Base-by-base conservation (phyloP, 2,797 vertebrate genomes). In the Sebastolobus alascanus region DNA sequence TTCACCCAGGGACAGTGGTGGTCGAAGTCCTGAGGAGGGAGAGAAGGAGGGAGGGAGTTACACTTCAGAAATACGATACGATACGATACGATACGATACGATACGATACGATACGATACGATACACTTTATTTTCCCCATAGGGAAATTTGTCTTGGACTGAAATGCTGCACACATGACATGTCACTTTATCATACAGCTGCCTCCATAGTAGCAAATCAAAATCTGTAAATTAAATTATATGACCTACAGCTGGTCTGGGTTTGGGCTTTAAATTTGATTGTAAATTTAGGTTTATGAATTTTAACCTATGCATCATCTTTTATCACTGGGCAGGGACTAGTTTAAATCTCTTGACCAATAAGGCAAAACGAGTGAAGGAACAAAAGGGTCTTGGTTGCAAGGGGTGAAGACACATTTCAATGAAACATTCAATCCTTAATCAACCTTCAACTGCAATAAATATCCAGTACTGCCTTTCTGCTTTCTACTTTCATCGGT, bases 1-100 rank as follows among this genome's bases (percentile, higher is more conserved):
- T 99, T 99, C 87, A 99, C 98, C 98, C 98, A 99, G n/a, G 98
- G 98, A 90, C 98, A 99, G 96, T 99, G 98, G 88, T 99, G 98
- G 93, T 99, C 98, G 79, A 99, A 99, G 93, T 99, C 98, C 98
- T 99, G 93, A 33, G 54, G 54, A 22, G 40, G 43, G 12, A 50
- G 3, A 1, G 64, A 54, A 6, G 1, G 1, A 37, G 5, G 0
- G 1, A 37, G 40, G 6, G 1, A 25, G 35, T 73, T 16, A 72
- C 4, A n/a, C 20, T 9, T 66, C 3, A 14, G 8, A 27, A 10
- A 58, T 55, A 6, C 1, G 16, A 46, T 1, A 43, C 40, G 5
- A 40, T 2, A 12, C 38, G 4, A 40, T 13, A 40, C 38, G 12
- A 40, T 5, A 40, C 38, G 4, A 38, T 12, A 40, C 38, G 38